Evolutionary conservation across 2,888 invertebrate genomes (phyloP).

Genomic region (Syrista parreyssii): DNA sequence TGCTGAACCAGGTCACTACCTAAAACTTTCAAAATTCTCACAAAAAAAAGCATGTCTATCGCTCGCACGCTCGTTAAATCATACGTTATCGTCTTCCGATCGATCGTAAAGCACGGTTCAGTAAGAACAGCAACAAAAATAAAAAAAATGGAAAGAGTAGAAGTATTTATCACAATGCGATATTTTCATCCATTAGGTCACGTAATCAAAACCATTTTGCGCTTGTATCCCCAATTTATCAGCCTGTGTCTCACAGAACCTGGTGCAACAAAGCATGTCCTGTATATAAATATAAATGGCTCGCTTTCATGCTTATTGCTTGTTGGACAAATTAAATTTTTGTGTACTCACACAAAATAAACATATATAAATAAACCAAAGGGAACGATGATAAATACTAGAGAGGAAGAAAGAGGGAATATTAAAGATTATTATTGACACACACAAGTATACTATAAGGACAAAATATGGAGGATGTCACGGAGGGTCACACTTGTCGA

Average conservation of each 20-base stretch:
- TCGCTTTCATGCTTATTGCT: neutral
- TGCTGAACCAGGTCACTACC: slow-evolving; percentile 63
- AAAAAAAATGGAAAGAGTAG: neutral
- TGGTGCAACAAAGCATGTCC: neutral
- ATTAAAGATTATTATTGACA: neutral
- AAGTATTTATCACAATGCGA: neutral
- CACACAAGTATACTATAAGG: neutral
- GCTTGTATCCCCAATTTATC: neutral
- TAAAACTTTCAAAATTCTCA: neutral
- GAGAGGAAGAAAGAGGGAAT: neutral
- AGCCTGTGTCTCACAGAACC: neutral
- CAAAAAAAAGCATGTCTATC: neutral
- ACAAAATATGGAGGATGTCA: neutral
- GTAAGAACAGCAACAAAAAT: neutral
- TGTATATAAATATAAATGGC: neutral
- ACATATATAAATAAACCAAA: neutral
- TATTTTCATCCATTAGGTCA: neutral
- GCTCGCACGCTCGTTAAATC: neutral
- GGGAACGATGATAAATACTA: neutral
- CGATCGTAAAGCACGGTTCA: neutral
- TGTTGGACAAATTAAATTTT: neutral
- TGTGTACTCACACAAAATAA: neutral
- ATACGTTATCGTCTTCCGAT: neutral
- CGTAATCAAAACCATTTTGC: neutral
- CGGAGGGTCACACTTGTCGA: neutral